Evolutionary conservation across 2,888 invertebrate species (phyloP).

Genomic region (Itoplectis maculator): DNA sequence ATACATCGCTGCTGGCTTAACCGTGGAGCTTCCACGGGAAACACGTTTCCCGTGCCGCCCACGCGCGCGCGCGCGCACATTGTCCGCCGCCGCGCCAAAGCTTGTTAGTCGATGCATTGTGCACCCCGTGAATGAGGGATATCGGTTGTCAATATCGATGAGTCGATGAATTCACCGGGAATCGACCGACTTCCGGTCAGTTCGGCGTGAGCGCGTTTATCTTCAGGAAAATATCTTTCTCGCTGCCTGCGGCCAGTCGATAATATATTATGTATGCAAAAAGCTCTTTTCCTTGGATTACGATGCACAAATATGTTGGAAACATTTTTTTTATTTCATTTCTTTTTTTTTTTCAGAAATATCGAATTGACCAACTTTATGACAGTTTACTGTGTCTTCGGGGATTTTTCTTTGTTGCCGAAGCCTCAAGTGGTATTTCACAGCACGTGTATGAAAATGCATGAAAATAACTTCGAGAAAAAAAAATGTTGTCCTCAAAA

Average conservation of each 20-base stretch:
- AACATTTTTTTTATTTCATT: too few species aligned
- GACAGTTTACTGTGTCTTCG: too few species aligned
- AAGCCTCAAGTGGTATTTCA: too few species aligned
- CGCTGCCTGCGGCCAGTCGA: background rate
- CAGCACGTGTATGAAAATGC: too few species aligned
- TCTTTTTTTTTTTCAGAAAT: too few species aligned
- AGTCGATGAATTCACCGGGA: conserved; percentile 9
- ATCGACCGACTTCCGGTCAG: background rate
- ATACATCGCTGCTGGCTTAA: background rate
- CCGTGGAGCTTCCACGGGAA: conserved; percentile 6
- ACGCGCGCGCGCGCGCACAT: too few species aligned
- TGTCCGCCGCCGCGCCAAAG: background rate
- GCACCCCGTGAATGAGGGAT: conserved; percentile 6
- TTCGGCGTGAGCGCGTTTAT: background rate
- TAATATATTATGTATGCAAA: background rate
- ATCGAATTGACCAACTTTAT: too few species aligned
- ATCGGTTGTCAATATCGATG: conserved; percentile 27
- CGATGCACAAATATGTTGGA: background rate
- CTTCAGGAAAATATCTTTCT: conserved; percentile 2
- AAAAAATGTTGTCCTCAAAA: background rate
- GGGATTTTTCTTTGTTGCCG: too few species aligned
- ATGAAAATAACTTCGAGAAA: background rate
- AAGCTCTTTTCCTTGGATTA: background rate
- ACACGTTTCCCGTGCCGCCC: conserved; percentile 16
- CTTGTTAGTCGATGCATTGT: conserved; percentile 12